These are phyloP conservation scores for Pseudonaja textilis DNA, from an alignment of 2,113 vertebrate species.

Conservation along the genomic window DNA sequence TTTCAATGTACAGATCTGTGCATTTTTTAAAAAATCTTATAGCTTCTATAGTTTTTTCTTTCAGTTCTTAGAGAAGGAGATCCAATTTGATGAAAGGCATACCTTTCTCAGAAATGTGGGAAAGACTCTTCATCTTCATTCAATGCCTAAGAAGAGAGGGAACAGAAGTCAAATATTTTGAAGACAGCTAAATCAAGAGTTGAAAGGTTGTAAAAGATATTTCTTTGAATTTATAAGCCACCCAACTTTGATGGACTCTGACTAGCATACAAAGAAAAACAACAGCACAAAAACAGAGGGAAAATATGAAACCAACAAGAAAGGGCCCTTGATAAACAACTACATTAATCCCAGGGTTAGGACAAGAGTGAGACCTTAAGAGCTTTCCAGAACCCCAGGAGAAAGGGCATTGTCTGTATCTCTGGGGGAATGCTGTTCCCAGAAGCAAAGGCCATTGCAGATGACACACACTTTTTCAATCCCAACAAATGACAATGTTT, in stretches of 20 bases:
- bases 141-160: background rate
- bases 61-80: background rate
- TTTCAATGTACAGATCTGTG: background rate
- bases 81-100: background rate
- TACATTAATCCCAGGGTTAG: background rate
- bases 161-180: background rate
- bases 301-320: background rate
- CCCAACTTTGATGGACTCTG: background rate
- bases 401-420: background rate
- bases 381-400: background rate
- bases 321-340: background rate
- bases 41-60: background rate
- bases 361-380: background rate
- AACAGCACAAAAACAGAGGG: background rate
- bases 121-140: background rate
- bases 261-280: background rate
- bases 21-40: background rate
- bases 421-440: background rate
- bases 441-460: background rate
- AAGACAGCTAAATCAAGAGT: background rate
- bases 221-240: background rate
- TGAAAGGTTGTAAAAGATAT: background rate
- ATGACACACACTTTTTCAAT: background rate
- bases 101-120: background rate
- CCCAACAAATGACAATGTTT: background rate